Percentiles rank a stretch among this genome's conserved stretches.
Evolutionary conservation across 2,113 vertebrate genomes (phyloP).

Genomic region (Sminthopsis crassicaudata): DNA sequence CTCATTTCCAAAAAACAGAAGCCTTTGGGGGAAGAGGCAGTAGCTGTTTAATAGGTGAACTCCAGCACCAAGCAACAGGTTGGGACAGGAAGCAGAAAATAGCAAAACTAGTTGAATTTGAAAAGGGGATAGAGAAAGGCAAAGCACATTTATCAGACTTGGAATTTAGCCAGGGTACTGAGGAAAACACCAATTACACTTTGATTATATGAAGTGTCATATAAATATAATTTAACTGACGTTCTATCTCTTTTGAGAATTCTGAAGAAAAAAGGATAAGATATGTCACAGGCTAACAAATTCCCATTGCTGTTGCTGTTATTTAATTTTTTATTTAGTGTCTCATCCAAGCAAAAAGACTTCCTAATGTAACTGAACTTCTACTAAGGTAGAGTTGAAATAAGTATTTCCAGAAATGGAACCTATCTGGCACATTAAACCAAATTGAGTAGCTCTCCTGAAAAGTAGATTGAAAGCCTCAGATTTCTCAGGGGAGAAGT

Average conservation of each 20-base stretch:
- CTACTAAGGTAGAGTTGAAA: conserved; percentile 10
- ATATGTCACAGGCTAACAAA: conserved; percentile 29
- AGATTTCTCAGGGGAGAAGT: conserved; percentile 3
- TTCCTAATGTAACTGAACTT: conserved; percentile 16
- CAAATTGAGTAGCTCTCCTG: neutral
- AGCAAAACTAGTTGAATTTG: conserved; percentile 64
- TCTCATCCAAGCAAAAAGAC: conserved; percentile 29
- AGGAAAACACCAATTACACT: conserved; percentile 67
- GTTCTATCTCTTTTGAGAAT: conserved; percentile 64
- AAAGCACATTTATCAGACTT: conserved; percentile 78
- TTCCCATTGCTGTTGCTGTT: conserved; percentile 43
- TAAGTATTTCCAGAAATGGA: conserved; percentile 18
- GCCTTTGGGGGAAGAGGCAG: conserved; percentile 41
- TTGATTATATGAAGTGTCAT: conserved; percentile 65
- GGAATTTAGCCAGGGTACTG: conserved; percentile 67
- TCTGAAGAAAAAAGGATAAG: conserved; percentile 54
- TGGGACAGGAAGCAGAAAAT: conserved; percentile 66
- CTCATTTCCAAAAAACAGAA: conserved; percentile 51
- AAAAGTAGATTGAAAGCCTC: conserved; percentile 13
- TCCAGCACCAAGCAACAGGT: conserved; percentile 64
- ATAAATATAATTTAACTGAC: conserved; percentile 68
- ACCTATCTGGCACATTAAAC: conserved; percentile 6
- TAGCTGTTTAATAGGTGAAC: conserved; percentile 66
- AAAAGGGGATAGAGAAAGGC: conserved; percentile 68
- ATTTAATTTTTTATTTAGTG: conserved; percentile 1